These are phyloP conservation scores for Shargacucullia verbasci DNA, from an alignment of 2,888 invertebrate species.

Conservation along the genomic window DNA sequence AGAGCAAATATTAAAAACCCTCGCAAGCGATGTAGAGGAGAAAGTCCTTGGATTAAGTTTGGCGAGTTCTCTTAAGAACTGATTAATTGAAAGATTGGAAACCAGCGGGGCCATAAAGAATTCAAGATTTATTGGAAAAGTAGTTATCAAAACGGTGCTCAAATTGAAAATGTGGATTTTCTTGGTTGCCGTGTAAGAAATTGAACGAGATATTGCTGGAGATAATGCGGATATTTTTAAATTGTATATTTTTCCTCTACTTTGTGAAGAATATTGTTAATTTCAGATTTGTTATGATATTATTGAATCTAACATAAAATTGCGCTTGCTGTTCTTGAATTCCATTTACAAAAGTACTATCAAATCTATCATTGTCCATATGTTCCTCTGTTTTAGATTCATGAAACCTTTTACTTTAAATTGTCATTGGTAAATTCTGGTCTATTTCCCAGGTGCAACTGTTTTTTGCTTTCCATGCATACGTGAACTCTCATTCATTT, in stretches of 20 bases:
- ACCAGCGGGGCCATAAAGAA: constrained; percentile 52
- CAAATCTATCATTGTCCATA: too few relatives aligned
- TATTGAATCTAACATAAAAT: too few relatives aligned
- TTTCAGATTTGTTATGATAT: too few relatives aligned
- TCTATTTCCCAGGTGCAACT: constrained; percentile 11
- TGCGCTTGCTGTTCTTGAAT: too few relatives aligned
- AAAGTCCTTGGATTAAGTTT: constrained; percentile 54
- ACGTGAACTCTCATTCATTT: constrained; percentile 31
- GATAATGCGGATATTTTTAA: constrained; percentile 7
- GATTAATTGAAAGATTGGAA: constrained; percentile 64
- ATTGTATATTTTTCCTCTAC: not conserved
- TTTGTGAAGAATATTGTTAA: not conserved
- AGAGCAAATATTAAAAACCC: constrained; percentile 36
- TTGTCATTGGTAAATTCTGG: constrained; percentile 16
- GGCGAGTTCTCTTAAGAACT: constrained; percentile 51
- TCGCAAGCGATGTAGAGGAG: constrained; percentile 26
- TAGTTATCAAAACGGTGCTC: constrained; percentile 49
- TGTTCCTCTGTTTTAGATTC: too few relatives aligned
- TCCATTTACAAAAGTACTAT: too few relatives aligned
- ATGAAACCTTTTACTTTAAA: too few relatives aligned
- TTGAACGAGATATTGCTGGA: constrained; percentile 10
- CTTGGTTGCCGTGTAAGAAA: constrained; percentile 18
- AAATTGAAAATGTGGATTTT: constrained; percentile 50
- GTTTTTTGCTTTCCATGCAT: constrained; percentile 9
- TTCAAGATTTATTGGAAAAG: constrained; percentile 56